Evolutionary conservation across 2,113 vertebrate genomes (phyloP), one percentile per base, ranked within the genome.

Genomic region (Alligator mississippiensis): DNA sequence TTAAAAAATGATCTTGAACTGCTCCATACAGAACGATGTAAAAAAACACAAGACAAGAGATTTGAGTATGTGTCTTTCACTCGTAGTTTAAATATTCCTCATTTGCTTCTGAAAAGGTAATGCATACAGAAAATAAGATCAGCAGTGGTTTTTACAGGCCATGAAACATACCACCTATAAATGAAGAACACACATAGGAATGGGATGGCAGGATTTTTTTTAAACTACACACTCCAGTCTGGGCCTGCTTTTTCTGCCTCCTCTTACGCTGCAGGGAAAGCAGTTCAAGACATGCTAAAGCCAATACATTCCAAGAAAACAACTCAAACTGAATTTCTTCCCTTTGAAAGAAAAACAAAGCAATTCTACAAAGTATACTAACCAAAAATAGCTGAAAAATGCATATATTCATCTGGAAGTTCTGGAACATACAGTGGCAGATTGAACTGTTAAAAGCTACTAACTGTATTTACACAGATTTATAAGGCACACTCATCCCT

Each of bases 201-300:
- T 47, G 47, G 47, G 47, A 9, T 92, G 91, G 87, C 78, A 82
- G 84, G 92, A 95, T 94, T 34, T 57, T 57, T 93, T 87, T 88
- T 17, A 96, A 54, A 84, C 68, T 87, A 93, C 85, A 74, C 83
- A 77, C 80, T 92, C 89, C 80, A 92, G 86, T 95, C 30, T 18
- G 90, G 90, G 92, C 87, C 82, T 90, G 89, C 25, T 76, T 72
- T 80, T n/a, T 60, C 16, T 60, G 77, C 77, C 55, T 85, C 55
- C 70, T 22, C 59, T 81, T 90, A 81, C 81, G 61, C 89, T 85
- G 68, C 77, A 90, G 89, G 77, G 47, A 81, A 85, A 76, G 83
- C 57, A 59, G 25, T 81, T 76, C 9, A 80, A 81, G 83, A 84
- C 61, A 81, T 68, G 83, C 61, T 80, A 81, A 81, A 81, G 61